phyloP scores from a whole-genome alignment of 2,113 vertebrate species.

The Ramphastos sulfuratus region DNA sequence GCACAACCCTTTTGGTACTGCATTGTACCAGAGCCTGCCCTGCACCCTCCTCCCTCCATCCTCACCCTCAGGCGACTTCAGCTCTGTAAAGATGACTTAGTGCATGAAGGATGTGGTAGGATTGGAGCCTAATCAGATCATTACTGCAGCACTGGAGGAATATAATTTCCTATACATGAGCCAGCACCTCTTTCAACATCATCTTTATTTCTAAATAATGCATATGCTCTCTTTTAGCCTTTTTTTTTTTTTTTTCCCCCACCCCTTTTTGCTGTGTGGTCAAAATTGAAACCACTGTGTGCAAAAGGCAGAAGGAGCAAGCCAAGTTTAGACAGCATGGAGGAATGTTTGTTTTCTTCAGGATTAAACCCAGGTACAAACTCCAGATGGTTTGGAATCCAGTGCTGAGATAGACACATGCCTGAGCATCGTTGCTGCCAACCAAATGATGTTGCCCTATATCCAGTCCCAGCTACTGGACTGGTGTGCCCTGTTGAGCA shows the following conservation, averaged over 20 bases:
- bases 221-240: background rate
- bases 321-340: background rate
- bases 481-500: background rate
- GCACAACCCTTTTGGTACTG: background rate
- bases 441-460: background rate
- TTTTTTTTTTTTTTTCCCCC: background rate
- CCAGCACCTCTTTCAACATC: slow-evolving; percentile 8
- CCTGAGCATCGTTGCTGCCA: background rate
- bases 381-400: background rate
- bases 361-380: background rate
- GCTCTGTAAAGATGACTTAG: slow-evolving; percentile 34
- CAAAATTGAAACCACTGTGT: background rate
- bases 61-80: background rate
- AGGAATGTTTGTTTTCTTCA: background rate
- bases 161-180: background rate
- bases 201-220: slow-evolving; percentile 15
- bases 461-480: background rate
- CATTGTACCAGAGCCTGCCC: background rate
- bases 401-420: background rate
- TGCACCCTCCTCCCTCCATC: background rate
- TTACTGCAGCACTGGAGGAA: slow-evolving; percentile 32
- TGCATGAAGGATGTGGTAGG: background rate
- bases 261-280: background rate
- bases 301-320: background rate
- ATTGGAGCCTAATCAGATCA: slow-evolving; percentile 53